These are phyloP conservation scores for Aporophyla lueneburgensis DNA, from an alignment of 2,888 invertebrate species.

Conservation along the genomic window DNA sequence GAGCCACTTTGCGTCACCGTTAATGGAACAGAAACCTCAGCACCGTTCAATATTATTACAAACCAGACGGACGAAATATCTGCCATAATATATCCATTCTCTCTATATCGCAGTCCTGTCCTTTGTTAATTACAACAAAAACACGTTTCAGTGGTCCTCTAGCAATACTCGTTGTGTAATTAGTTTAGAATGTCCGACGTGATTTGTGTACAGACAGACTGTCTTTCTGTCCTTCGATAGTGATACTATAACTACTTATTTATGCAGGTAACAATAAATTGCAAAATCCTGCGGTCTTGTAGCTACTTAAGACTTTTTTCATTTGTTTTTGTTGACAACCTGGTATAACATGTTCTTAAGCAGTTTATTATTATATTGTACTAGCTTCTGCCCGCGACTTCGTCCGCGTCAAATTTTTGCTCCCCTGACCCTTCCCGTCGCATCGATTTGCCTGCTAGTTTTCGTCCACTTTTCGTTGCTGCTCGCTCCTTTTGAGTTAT, in stretches of 20 bases:
- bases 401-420: too few species aligned
- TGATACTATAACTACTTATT: neutral
- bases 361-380: too few species aligned
- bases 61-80: neutral
- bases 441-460: too few species aligned
- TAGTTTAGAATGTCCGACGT: constrained; percentile 66
- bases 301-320: neutral
- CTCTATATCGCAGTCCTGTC: constrained; percentile 15
- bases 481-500: too few species aligned
- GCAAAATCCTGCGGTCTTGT: neutral
- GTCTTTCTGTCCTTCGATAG: constrained; percentile 12
- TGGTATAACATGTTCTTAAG: neutral
- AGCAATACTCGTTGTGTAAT: constrained; percentile 64
- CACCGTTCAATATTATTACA: neutral
- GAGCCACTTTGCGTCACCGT: too few species aligned
- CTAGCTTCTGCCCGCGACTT: too few species aligned
- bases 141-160: constrained; percentile 63
- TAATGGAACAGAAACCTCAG: neutral
- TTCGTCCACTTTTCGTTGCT: too few species aligned
- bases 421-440: too few species aligned
- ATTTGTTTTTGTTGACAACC: neutral
- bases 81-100: constrained; percentile 19
- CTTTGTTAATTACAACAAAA: constrained; percentile 75
- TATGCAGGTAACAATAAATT: neutral
- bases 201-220: constrained; percentile 60